Evolutionary conservation across 2,113 vertebrate genomes (phyloP), one percentile per base, ranked within the genome.

Genomic region (Carollia perspicillata): DNA sequence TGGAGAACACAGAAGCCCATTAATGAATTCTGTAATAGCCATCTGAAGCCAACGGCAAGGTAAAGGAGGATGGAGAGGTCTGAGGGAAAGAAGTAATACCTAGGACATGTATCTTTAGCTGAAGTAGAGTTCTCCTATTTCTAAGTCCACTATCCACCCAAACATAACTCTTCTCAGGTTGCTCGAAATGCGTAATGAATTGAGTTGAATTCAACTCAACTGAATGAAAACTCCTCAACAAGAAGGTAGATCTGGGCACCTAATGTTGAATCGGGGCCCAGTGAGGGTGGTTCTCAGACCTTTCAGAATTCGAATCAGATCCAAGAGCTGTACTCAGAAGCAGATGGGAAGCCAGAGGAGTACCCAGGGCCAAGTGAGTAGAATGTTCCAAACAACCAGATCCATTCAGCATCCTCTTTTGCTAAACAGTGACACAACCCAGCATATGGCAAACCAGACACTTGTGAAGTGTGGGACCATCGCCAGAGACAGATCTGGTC

Each of bases 361-460:
- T 40, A 47, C 53, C 71, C 58, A 65, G 92, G 79, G 87, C 68
- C 95, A 97, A 97, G 77, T 30, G 37, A 90, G 84, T 85, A 22
- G 49, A 95, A 95, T 95, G 96, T 97, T 98, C 96, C 44, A 92
- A 95, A 95, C 37, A 89, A 83, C 53, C n/a, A 91, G 95, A 94
- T 65, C 84, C 72, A 97, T 77, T 95, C 80, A 84, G 65, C 37
- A 90, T 93, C 42, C 35, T 94, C 68, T 95, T 97, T 92, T 88
- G 33, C 60, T 93, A 85, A 97, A 96, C 93, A 94, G 77, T 95
- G 84, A 97, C 80, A 95, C 72, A 95, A 37, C 9, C 35, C 35
- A 94, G 44, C 96, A 97, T 97, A 96, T 94, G 96, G 93, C 23
- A 91, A 40, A 53, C 47, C 1, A 84, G 96, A 97, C 95, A 93